Evolutionary conservation across 2,113 vertebrate genomes (phyloP), one percentile per base, ranked within the genome.

Genomic region (Conger conger): DNA sequence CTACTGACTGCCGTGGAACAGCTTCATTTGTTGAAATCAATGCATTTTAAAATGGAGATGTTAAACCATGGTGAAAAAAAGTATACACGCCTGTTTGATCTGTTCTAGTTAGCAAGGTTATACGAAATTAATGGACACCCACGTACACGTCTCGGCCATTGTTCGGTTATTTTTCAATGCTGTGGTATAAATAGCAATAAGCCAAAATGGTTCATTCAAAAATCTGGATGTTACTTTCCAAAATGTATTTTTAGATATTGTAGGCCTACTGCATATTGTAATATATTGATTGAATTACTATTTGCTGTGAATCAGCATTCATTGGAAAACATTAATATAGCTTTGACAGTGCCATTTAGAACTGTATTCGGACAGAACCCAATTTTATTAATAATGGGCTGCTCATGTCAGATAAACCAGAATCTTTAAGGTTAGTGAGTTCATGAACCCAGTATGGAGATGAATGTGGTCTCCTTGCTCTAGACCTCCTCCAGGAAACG

Each of bases 391-490:
- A 27, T 63, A 23, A 73, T 33, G 20, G 27, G 68, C 13, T 33
- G n/a, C 68, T 73, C 68, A 9, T 11, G 13, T 73, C 68, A 30
- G 16, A 73, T 73, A 33, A 73, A 73, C 2, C 27, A 73, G 13
- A 7, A 33, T 73, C 23, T 3, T 73, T 73, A 13, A 20, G n/a
- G 68, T 73, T 73, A n/a, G n/a, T 30, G 68, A 73, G n/a, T 73
- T 73, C 68, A 73, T 73, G 68, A 73, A 73, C n/a, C 68, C 68
- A 73, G 9, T 73, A 73, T 73, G 68, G 68, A 73, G 79, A 80
- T 78, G 45, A 30, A 53, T 78, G 16, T 78, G 27, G n/a, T 37
- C 30, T 78, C 30, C 37, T 18, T 37, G 35, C 37, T 20, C 0
- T 33, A 37, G 2, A 23, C 20, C 76, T 77, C 33, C 76, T 18